Base-by-base conservation (phyloP, 2,888 invertebrate genomes). In the Exocentrus adspersus region DNA sequence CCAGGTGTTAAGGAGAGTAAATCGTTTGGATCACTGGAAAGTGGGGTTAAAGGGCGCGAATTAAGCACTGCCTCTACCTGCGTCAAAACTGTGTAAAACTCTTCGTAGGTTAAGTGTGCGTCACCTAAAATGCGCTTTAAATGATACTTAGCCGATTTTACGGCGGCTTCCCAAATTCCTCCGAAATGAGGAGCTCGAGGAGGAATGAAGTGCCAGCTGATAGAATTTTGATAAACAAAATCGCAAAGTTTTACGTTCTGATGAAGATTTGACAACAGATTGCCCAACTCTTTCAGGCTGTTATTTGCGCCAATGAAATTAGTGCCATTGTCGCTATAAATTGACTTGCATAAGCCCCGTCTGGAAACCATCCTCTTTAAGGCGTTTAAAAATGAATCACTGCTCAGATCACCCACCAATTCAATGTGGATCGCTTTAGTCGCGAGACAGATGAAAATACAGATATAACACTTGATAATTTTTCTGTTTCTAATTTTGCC, bases 371-470 rank as follows among this genome's bases (percentile, higher is more conserved):
- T 60, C n/a, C 64, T 50, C 50, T 64, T 58, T 9, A 70, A 52
- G n/a, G 65, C 63, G 56, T 64, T 63, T 14, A 67, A 54, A 53
- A 70, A 70, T 17, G 32, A 58, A 16, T 69, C 61, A 7, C 51
- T 63, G 12, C 30, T 63, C 9, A 67, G 48, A 30, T 75, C 73
- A 0, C 70, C 68, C 0, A 77, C 77, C 1, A 77, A 32, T 64
- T 81, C 80, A 0, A 80, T 12, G 24, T 80, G 79, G 1, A 78
- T 54, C 10, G 78, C 75, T 60, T 70, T 73, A 1, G 76, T 75
- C 0, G 64, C 32, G 21, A 77, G 59, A 53, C 78, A 75, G n/a
- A 77, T 64, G 50, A 77, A 77, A 30, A 77, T 6, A 50, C 70
- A 69, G 16, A 78, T 46, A 67, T 76, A 79, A 2, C 48, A 52